Base-by-base conservation (phyloP, 1,140 invertebrate species). In the Trichonephila inaurata region DNA sequence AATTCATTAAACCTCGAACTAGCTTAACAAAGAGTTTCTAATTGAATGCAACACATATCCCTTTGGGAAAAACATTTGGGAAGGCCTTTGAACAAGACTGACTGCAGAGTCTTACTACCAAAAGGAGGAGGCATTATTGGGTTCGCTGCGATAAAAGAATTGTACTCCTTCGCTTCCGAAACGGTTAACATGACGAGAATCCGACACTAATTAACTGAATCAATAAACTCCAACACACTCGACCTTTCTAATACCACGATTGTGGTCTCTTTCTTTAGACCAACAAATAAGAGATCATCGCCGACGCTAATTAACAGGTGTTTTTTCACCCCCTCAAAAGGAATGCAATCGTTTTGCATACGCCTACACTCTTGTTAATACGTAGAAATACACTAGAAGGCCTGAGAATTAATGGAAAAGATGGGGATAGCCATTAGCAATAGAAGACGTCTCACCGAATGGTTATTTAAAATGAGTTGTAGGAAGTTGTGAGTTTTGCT, bases 191-290 rank as follows among this genome's bases (percentile, higher is more conserved):
- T 40, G 72, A 33, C 33, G 16, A 28, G 28, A 40, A 77, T 33
- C 28, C 72, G 33, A 77, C 72, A 40, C 72, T 77, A 77, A 77
- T 77, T 77, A 77, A 77, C 16, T 16, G 72, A 77, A 77, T 77
- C 72, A 77, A 77, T 77, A 77, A 77, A 77, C 72, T 77, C 66
- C 66, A n/a, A n/a, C n/a, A 28, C 66, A 10, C 66, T 69, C 72
- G 28, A 77, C 28, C 28, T 77, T 16, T 24, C 33, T 33, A 40
- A 77, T 28, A 33, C 28, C 72, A 69, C 72, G 40, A 18, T 77
- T 18, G 72, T 40, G 72, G 72, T 16, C 72, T 33, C 33, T 40
- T 19, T 28, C 24, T 1, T 18, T 28, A 77, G 28, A 77, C 33
- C 72, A 77, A 40, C 72, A 40, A 77, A 77, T 77, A 77, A 77